Base-by-base conservation (phyloP, 2,113 vertebrate genomes). In the Cavia aperea region DNA sequence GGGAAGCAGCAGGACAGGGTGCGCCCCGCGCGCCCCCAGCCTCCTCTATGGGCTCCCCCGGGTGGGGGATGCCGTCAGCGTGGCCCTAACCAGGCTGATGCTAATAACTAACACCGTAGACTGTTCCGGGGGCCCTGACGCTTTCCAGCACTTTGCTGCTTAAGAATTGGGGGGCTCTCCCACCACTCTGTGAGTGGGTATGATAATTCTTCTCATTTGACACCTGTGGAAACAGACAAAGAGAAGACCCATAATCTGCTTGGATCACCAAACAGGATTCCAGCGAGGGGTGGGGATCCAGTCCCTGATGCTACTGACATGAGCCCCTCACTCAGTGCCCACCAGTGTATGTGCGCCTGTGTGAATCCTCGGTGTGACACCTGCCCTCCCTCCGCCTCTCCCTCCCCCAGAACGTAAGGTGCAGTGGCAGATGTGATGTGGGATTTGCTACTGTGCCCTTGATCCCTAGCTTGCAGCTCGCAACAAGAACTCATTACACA, bases 1-100 rank as follows among this genome's bases (percentile, higher is more conserved):
- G 19, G 5, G 14, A 39, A 39, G n/a, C 19, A 54, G 4, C 15
- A 0, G 6, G 13, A 46, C 19, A 4, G 11, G 1, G 36, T 29
- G 36, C 19, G 39, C 29, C 43, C 4, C 10, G 75, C 7, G 62
- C 14, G 12, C 16, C 16, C 56, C 56, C 56, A 15, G 56, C 36
- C 33, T 49, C 9, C 19, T 89, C 2, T 60, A 86, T 54, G n/a
- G 24, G 9, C 1, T 4, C n/a, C 21, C 72, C 3, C 7, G 19
- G 31, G 51, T 12, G 2, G 21, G 24, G 5, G 0, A 24, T 56
- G 63, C 75, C 43, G 13, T 36, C 4, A 1, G 31, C 15, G 10
- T 9, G 11, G 6, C 2, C 10, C 7, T n/a, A 6, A 16, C 36
- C 77, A 13, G 1, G n/a, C 15, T 13, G 31, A 15, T 9, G 14